Conservation (phyloP, 2,888 invertebrate species). For the Phasia obesa region DNA sequence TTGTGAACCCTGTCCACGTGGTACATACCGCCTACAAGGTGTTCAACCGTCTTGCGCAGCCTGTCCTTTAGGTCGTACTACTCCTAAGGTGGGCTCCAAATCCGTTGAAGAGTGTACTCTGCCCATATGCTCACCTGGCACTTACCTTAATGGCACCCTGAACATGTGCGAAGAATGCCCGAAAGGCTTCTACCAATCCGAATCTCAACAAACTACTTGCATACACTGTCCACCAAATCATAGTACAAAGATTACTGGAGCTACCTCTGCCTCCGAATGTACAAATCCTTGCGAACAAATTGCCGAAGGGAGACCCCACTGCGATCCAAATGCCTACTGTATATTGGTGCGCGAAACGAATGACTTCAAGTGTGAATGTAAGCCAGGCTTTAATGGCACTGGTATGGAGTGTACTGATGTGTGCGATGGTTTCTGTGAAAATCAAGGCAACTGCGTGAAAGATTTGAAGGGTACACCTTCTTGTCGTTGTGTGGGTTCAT, state of each 20-base stretch:
- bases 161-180: conserved; percentile 94
- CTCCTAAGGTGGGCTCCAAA: conserved; percentile 91
- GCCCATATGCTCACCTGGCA: conserved; percentile 92
- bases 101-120: conserved; percentile 95
- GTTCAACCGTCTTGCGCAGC: conserved; percentile 93
- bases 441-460: conserved; percentile 94
- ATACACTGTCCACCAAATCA: conserved; percentile 94
- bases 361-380: conserved; percentile 95
- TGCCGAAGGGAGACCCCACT: conserved; percentile 90
- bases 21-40: conserved; percentile 93
- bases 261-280: conserved; percentile 91
- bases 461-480: conserved; percentile 92
- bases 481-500: conserved; percentile 95
- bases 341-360: conserved; percentile 91
- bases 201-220: conserved; percentile 93
- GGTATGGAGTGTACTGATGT: conserved; percentile 91
- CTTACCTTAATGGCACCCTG: conserved; percentile 92
- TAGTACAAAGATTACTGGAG: conserved; percentile 91
- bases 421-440: conserved; percentile 93
- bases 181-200: conserved; percentile 94
- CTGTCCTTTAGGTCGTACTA: conserved; percentile 95
- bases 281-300: conserved; percentile 94
- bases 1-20: conserved; percentile 95
- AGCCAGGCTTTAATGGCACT: conserved; percentile 95
- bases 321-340: conserved; percentile 94